Percentiles rank a stretch among this genome's conserved stretches.
phyloP scores from a whole-genome alignment of 2,113 vertebrate genomes.

The Calyptommatus sinebrachiatus region DNA sequence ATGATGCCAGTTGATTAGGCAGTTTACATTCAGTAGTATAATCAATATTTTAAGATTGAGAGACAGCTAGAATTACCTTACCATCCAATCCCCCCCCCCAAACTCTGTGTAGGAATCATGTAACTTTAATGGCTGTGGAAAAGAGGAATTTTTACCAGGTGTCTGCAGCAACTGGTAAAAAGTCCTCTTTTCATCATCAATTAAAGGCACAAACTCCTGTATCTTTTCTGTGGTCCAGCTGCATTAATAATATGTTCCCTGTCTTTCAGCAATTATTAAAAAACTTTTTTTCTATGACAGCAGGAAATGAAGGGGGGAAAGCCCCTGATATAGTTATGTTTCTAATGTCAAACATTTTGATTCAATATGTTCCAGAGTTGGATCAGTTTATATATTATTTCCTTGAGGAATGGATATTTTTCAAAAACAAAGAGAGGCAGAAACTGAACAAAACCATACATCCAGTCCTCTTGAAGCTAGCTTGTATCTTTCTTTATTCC shows the following conservation, averaged over 20 bases:
- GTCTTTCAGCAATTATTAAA: neutral
- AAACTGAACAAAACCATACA: conserved; percentile 11
- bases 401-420: conserved; percentile 16
- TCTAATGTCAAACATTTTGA: conserved; percentile 52
- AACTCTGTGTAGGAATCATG: too few relatives aligned
- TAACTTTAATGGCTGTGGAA: too few relatives aligned
- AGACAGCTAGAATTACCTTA: neutral
- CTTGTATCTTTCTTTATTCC: conserved; percentile 5
- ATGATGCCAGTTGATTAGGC: neutral
- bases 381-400: conserved; percentile 23
- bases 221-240: too few relatives aligned
- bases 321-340: conserved; percentile 25
- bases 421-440: conserved; percentile 9
- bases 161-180: too few relatives aligned
- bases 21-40: neutral
- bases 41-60: neutral
- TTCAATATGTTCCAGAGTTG: conserved; percentile 43
- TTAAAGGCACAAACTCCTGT: too few relatives aligned
- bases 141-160: too few relatives aligned
- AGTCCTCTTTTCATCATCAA: too few relatives aligned
- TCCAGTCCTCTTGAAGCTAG: conserved; percentile 13
- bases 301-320: conserved; percentile 56
- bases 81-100: too few relatives aligned
- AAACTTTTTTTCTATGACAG: conserved; percentile 37
- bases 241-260: neutral